A percentile compares a stretch with the other conserved stretches of the same genome.
Evolutionary conservation across 2,888 invertebrate genomes (phyloP).

Genomic region (Alloplasta piceator): DNA sequence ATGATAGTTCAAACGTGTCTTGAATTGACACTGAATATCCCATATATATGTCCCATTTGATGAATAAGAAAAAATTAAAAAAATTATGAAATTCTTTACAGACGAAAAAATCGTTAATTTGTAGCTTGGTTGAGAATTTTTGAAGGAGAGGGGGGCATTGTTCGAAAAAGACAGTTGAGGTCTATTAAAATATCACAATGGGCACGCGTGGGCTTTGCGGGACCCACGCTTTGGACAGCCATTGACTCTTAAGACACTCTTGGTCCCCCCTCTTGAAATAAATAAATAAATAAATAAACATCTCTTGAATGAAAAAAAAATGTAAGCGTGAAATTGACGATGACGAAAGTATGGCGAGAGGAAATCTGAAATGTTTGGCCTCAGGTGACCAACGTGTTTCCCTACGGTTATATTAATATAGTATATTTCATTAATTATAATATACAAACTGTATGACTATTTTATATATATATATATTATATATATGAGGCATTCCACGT

Average conservation of each 20-base stretch:
- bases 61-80: background rate
- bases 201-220: conserved; percentile 57
- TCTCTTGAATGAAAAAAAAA: conserved; percentile 31
- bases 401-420: background rate
- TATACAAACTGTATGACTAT: conserved; percentile 16
- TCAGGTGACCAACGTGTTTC: background rate
- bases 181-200: conserved; percentile 46
- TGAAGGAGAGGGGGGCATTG: conserved; percentile 41
- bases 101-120: conserved; percentile 52
- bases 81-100: background rate
- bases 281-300: background rate
- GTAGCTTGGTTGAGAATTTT: background rate
- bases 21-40: too few species aligned
- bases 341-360: conserved; percentile 32
- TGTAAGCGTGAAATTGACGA: conserved; percentile 26
- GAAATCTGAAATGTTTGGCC: conserved; percentile 15
- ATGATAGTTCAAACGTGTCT: too few species aligned
- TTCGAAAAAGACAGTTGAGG: conserved; percentile 26
- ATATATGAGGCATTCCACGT: too few species aligned
- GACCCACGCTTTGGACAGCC: conserved; percentile 54
- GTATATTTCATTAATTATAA: conserved; percentile 40
- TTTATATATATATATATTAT: too few species aligned
- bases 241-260: conserved; percentile 38
- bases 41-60: background rate
- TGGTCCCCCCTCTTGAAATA: conserved; percentile 31